Base-by-base conservation (phyloP, 2,888 invertebrate species). In the Torymus texanus region DNA sequence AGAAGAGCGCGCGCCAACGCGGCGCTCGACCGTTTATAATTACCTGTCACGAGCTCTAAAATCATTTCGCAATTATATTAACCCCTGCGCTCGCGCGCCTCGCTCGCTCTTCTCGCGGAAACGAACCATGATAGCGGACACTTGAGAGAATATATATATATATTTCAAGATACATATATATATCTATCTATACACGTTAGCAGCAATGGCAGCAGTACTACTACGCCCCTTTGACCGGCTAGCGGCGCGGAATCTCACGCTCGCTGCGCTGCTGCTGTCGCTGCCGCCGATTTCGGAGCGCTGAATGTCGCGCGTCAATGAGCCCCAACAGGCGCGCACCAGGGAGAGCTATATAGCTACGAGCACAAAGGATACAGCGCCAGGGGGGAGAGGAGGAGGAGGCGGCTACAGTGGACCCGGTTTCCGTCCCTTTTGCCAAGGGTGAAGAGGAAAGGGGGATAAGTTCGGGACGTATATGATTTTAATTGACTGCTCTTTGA, bases 21-120 rank as follows among this genome's bases (percentile, higher is more conserved):
- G 67, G 10, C 55, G 29, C n/a, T 14, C 86, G 83, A 86, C 86
- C 87, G 62, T 70, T 70, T 63, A 65, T 78, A 81, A 81, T 88
- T 88, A 87, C 88, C 88, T 88, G 89, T 88, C 88, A 87, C 85
- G 85, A 84, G 87, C 80, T 85, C 87, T 88, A 87, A 88, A 88
- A 88, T 88, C 88, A 88, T 87, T 87, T 86, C 85, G 86, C 87
- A 87, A 87, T 88, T 88, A 88, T 87, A 87, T 88, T 88, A 88
- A 86, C 77, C 67, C 76, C 41, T 41, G 41, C 29, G 29, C 41
- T 5, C 77, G n/a, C 18, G 11, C 55, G 21, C 61, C 1, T 0
- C 41, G 8, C 63, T 51, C 50, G 8, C 72, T 72, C 73, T 29
- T 51, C 53, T 55, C 73, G 73, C 63, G 59, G 51, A 67, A 80